Conservation (phyloP, 1,140 invertebrate genomes). For the Brachionus sp. region DNA sequence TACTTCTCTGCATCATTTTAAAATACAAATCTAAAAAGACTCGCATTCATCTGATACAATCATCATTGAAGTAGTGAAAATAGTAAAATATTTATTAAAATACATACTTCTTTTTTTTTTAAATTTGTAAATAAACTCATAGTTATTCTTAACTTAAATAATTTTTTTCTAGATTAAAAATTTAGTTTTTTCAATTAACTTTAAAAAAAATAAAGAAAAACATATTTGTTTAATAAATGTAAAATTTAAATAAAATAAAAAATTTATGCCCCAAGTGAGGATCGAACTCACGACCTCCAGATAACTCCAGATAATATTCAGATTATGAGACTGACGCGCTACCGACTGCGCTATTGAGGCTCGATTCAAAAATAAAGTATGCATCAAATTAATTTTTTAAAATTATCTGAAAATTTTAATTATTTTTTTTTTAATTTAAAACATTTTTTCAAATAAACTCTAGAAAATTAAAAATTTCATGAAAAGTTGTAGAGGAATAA, state of each 20-base stretch:
- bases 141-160: neutral
- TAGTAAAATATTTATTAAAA: neutral
- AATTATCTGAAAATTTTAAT: too few relatives aligned
- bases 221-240: too few relatives aligned
- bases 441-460: too few relatives aligned
- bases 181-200: neutral
- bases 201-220: too few relatives aligned
- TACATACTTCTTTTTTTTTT: neutral
- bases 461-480: too few relatives aligned
- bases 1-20: neutral
- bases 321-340: conserved; percentile 3
- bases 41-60: neutral
- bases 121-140: neutral
- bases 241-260: neutral
- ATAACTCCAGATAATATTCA: neutral
- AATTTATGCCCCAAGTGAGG: neutral
- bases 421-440: too few relatives aligned
- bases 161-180: neutral
- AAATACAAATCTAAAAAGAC: neutral
- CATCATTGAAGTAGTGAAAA: neutral
- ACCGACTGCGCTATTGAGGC: conserved; percentile 33
- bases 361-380: too few relatives aligned
- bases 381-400: too few relatives aligned
- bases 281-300: neutral
- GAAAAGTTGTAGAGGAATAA: neutral